These are phyloP conservation scores for Syrista parreyssii DNA, from an alignment of 2,888 invertebrate species.

Conservation along the genomic window DNA sequence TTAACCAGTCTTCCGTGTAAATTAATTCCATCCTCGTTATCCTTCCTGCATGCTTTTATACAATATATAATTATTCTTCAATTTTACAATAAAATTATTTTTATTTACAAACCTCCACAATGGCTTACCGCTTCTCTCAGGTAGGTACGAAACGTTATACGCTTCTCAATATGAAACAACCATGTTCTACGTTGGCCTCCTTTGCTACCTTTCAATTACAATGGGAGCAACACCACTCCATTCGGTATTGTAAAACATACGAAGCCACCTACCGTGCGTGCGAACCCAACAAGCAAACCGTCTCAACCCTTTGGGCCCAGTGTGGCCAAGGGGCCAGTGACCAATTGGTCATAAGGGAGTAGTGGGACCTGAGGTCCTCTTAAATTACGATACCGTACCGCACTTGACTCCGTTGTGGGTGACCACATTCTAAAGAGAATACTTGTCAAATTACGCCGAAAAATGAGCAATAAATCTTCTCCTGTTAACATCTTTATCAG, in stretches of 20 bases:
- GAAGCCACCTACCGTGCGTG: background rate
- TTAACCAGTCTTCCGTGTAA: background rate
- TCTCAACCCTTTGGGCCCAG: background rate
- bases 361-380: background rate
- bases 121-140: background rate
- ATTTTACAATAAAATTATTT: background rate
- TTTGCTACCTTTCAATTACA: background rate
- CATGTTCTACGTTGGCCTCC: background rate
- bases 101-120: background rate
- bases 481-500: background rate
- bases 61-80: background rate
- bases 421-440: constrained; percentile 41
- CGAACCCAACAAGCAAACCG: background rate
- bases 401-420: constrained; percentile 30
- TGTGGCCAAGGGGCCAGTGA: background rate
- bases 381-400: constrained; percentile 30
- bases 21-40: background rate
- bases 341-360: background rate
- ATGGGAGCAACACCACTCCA: background rate
- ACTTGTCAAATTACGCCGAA: constrained; percentile 27
- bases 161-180: background rate
- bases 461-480: constrained; percentile 41
- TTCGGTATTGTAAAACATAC: background rate
- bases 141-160: background rate
- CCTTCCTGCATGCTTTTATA: background rate